Conservation (phyloP, 2,888 invertebrate species). For the Caenorhabditis becei region DNA sequence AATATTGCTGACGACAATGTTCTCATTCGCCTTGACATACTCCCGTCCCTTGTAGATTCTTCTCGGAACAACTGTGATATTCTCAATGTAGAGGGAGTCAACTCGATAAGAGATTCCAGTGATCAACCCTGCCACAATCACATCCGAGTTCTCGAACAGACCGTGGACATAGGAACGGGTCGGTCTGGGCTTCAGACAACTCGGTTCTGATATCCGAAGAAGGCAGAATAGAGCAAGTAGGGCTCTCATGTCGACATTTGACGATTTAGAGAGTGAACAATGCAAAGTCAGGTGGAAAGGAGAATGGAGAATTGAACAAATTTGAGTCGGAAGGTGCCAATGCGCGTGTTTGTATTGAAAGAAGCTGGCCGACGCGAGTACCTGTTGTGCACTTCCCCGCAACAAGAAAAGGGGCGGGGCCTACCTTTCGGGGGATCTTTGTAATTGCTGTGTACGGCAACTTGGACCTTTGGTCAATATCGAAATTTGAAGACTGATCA, state of each 20-base stretch:
- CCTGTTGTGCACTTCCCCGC: conserved; percentile 48
- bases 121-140: conserved; percentile 34
- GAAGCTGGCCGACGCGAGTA: conserved; percentile 49
- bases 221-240: background rate
- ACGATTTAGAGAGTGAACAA: conserved; percentile 30
- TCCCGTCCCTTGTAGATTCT: conserved; percentile 62
- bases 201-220: conserved; percentile 5
- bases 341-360: conserved; percentile 54
- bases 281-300: conserved; percentile 12
- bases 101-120: conserved; percentile 41
- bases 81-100: conserved; percentile 41
- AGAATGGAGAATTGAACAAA: conserved; percentile 40
- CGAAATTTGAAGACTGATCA: too few species aligned
- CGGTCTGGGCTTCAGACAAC: conserved; percentile 43
- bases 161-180: conserved; percentile 54
- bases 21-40: conserved; percentile 36
- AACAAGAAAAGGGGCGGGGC: conserved; percentile 26
- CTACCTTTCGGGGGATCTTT: conserved; percentile 2
- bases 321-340: conserved; percentile 35
- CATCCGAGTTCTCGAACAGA: conserved; percentile 48
- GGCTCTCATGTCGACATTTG: conserved; percentile 50
- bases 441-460: too few species aligned
- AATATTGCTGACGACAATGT: conserved; percentile 32
- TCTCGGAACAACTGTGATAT: conserved; percentile 35
- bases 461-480: too few species aligned